Evolutionary conservation across 2,797 vertebrate genomes (phyloP).

Genomic region (Eupleurogrammus muticus): DNA sequence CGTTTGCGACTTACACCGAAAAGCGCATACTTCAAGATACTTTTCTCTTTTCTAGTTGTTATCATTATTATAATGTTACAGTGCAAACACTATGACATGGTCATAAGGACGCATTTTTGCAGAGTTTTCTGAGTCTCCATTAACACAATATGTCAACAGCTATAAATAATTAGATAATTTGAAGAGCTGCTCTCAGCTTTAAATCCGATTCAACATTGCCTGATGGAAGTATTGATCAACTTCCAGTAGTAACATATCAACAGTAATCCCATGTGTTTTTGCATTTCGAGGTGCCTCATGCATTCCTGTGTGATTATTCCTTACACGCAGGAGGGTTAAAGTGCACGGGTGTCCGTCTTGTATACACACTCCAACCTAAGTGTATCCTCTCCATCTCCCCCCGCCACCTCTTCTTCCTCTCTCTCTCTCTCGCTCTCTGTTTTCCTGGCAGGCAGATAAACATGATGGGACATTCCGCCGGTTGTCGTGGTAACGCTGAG

Average conservation of each 20-base stretch:
- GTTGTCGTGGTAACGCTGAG: slow-evolving; percentile 92
- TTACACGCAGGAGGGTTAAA: slow-evolving; percentile 18
- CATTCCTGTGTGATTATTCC: slow-evolving; percentile 22
- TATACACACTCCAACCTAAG: slow-evolving; percentile 41
- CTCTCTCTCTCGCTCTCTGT: slow-evolving; percentile 79
- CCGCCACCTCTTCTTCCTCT: slow-evolving; percentile 55
- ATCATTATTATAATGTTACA: too few relatives aligned
- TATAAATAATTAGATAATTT: background rate
- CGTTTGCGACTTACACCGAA: too few relatives aligned
- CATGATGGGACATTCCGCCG: slow-evolving; percentile 91
- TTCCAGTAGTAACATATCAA: background rate
- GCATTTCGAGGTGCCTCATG: background rate
- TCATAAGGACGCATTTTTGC: too few relatives aligned
- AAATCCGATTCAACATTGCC: background rate
- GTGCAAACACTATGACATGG: too few relatives aligned
- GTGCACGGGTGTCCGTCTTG: slow-evolving; percentile 14
- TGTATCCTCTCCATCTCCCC: slow-evolving; percentile 54
- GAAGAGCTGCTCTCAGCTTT: background rate
- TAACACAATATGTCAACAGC: too few relatives aligned
- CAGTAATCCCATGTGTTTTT: slow-evolving; percentile 4
- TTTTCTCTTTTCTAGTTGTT: too few relatives aligned
- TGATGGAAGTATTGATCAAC: background rate
- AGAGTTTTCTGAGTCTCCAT: too few relatives aligned
- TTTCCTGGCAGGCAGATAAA: slow-evolving; percentile 92
- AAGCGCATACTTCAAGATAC: too few relatives aligned